These are phyloP conservation scores for Sebastes miniatus DNA, from an alignment of 2,797 vertebrate genomes.

Conservation along the genomic window DNA sequence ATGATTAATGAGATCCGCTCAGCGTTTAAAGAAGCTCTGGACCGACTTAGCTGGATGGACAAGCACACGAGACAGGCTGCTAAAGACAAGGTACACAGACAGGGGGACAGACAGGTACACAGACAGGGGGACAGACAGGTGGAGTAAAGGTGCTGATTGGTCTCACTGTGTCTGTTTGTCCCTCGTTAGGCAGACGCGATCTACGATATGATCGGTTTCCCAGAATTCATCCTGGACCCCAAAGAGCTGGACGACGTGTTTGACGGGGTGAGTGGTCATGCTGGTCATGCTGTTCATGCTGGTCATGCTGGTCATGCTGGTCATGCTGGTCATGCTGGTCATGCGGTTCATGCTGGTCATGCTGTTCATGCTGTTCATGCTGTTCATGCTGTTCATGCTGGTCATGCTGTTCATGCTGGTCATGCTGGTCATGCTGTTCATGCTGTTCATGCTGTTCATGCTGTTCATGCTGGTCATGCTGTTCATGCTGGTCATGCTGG, in stretches of 20 bases:
- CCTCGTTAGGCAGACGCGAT: conserved; percentile 90
- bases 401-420: too few relatives aligned
- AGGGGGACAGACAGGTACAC: conserved; percentile 72
- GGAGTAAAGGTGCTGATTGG: neutral
- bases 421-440: too few relatives aligned
- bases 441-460: too few relatives aligned
- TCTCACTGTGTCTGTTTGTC: conserved; percentile 16
- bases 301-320: too few relatives aligned
- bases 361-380: too few relatives aligned
- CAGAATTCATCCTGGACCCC: conserved; percentile 95
- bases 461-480: too few relatives aligned
- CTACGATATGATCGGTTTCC: conserved; percentile 98
- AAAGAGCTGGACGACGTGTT: conserved; percentile 97
- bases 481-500: too few relatives aligned
- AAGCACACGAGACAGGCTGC: conserved; percentile 89
- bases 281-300: too few relatives aligned
- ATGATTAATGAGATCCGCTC: conserved; percentile 95
- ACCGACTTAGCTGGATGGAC: conserved; percentile 93
- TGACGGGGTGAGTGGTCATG: conserved; percentile 87
- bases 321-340: too few relatives aligned
- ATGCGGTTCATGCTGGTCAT: too few relatives aligned
- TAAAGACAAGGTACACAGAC: conserved; percentile 89
- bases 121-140: neutral
- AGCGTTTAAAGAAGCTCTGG: conserved; percentile 90
- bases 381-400: too few relatives aligned